Conservation (phyloP, 2,888 invertebrate species). For the Cybosia mesomella region DNA sequence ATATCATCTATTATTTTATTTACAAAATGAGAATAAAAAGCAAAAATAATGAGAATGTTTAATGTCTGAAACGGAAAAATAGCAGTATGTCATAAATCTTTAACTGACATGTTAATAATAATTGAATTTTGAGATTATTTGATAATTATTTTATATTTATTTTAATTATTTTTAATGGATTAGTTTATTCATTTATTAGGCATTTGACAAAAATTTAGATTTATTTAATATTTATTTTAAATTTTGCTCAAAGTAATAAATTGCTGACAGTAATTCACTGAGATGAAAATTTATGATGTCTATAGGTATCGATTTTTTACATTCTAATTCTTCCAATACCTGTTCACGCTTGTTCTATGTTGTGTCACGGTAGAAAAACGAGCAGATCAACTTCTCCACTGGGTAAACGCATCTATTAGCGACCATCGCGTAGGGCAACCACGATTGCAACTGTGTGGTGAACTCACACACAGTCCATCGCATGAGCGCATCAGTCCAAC, state of each 20-base stretch:
- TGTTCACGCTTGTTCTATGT: constrained; percentile 51
- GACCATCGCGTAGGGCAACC: constrained; percentile 8
- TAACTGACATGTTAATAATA: neutral
- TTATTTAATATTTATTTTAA: constrained; percentile 9
- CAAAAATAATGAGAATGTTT: neutral
- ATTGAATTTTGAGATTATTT: constrained; percentile 6
- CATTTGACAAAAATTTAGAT: constrained; percentile 12
- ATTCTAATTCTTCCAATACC: constrained; percentile 28
- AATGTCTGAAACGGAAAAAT: constrained; percentile 3
- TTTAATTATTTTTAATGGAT: constrained; percentile 3
- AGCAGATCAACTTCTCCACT: constrained; percentile 43
- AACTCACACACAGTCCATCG: constrained; percentile 33
- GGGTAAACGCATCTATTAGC: constrained; percentile 16
- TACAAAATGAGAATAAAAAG: constrained; percentile 31
- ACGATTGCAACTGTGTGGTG: constrained; percentile 36
- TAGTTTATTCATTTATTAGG: neutral
- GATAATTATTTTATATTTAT: neutral
- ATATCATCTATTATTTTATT: constrained; percentile 40
- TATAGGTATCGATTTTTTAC: constrained; percentile 5
- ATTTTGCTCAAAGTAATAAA: constrained; percentile 5
- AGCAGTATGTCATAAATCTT: neutral
- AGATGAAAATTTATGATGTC: neutral
- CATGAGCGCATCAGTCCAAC: constrained; percentile 23
- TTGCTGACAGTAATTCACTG: neutral
- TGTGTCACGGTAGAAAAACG: constrained; percentile 51